Evolutionary conservation across 2,797 vertebrate genomes (phyloP).

Genomic region (Graptemys geographica): DNA sequence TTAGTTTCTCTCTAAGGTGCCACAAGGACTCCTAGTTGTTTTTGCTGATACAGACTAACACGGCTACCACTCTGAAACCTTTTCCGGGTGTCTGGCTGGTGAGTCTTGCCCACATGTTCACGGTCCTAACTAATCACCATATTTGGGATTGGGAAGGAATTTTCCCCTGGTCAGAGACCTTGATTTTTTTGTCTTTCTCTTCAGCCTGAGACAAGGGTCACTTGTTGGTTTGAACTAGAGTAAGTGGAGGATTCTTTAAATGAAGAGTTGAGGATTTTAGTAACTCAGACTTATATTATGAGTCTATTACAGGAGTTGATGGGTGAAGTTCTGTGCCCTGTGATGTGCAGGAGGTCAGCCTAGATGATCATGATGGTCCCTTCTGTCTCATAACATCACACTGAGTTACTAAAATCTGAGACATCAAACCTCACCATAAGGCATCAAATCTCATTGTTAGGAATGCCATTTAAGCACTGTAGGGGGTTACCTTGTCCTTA

Average conservation of each 20-base stretch:
- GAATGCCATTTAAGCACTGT: conserved; percentile 40
- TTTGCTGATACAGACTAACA: too few relatives aligned
- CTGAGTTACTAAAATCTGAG: neutral
- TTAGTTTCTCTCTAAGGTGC: too few relatives aligned
- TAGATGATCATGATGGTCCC: too few relatives aligned
- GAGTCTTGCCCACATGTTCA: neutral
- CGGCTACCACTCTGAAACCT: too few relatives aligned
- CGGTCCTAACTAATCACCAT: neutral
- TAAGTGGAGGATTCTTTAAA: neutral
- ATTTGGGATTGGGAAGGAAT: neutral
- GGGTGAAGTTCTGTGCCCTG: neutral
- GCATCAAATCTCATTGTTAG: conserved; percentile 31
- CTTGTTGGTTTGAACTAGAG: too few relatives aligned
- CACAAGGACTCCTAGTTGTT: too few relatives aligned
- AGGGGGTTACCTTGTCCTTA: conserved; percentile 28
- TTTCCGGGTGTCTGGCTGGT: too few relatives aligned
- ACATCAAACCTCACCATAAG: conserved; percentile 33
- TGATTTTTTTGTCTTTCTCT: neutral
- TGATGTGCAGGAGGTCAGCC: neutral
- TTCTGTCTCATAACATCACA: too few relatives aligned
- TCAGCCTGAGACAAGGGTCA: neutral
- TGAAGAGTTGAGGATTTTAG: neutral
- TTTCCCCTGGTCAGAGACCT: neutral
- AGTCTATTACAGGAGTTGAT: neutral
- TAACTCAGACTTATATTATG: neutral